These are phyloP conservation scores for Drosophila niveifrons DNA, from an alignment of 2,888 invertebrate genomes.

Conservation along the genomic window DNA sequence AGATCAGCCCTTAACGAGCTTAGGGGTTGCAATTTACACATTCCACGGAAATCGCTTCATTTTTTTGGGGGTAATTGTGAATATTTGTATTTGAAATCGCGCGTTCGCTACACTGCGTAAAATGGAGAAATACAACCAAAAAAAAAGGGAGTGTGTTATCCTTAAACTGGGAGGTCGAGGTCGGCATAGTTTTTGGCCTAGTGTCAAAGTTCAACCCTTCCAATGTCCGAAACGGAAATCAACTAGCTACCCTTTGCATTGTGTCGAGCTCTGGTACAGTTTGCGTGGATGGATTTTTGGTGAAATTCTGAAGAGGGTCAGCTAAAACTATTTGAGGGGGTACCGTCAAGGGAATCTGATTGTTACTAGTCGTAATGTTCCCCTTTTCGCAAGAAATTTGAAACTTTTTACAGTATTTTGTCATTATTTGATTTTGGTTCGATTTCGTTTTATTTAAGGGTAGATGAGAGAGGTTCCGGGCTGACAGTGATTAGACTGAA, in stretches of 20 bases:
- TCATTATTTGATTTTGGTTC: not conserved
- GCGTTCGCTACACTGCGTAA: slow-evolving; percentile 36
- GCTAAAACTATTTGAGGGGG: slow-evolving; percentile 1
- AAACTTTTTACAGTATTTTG: not conserved
- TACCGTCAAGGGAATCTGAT: not conserved
- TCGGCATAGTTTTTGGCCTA: slow-evolving; percentile 18
- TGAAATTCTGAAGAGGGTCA: slow-evolving; percentile 46
- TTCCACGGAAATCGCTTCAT: slow-evolving; percentile 29
- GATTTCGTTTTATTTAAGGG: not conserved
- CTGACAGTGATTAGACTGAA: not conserved
- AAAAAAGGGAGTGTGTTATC: slow-evolving; percentile 26
- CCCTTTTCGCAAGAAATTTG: slow-evolving; percentile 1
- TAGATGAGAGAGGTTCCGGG: not conserved
- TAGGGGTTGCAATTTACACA: slow-evolving; percentile 57
- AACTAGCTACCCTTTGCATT: slow-evolving; percentile 35
- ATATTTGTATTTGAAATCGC: slow-evolving; percentile 55
- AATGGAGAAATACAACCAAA: slow-evolving; percentile 55
- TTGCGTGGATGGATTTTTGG: slow-evolving; percentile 21
- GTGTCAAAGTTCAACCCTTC: slow-evolving; percentile 65
- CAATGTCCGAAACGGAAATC: slow-evolving; percentile 18
- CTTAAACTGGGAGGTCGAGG: slow-evolving; percentile 15
- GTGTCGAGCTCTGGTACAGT: slow-evolving; percentile 40
- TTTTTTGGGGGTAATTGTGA: slow-evolving; percentile 63
- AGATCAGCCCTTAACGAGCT: slow-evolving; percentile 58
- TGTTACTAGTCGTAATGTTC: not conserved